Evolutionary conservation across 2,888 invertebrate species (phyloP), one percentile per base, ranked within the genome.

Genomic region (Unio pictorum): DNA sequence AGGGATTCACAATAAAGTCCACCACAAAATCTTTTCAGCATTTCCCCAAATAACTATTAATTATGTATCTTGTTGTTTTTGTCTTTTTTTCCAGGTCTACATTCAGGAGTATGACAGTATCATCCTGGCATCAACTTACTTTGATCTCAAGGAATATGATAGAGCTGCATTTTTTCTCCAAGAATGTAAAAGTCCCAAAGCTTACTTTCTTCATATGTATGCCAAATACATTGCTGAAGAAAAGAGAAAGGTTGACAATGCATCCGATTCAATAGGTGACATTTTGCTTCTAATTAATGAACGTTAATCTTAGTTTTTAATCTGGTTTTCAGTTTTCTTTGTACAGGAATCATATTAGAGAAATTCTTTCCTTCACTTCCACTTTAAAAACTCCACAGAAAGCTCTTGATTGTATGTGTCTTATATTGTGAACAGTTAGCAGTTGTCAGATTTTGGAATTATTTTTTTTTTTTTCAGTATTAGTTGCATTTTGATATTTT

Each of bases 111-210:
- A 92, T 75, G 95, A 95, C 85, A 91, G 92, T 34, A 97, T 95
- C 88, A 92, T 93, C 59, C 89, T 97, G 78, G 95, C 96, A 0
- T 96, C 95, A 89, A 94, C 94, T 75, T 97, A 95, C 89, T 97
- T 96, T 87, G 96, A 97, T 90, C 92, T 95, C 61, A 94, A 95
- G 82, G 98, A 98, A 89, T 98, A 96, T 89, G 96, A 96, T 84
- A 92, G 92, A 67, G 90, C 91, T 57, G 90, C 89, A 17, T 81
- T 84, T 72, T 86, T 87, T 67, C 72, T 88, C 23, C 76, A 83
- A 63, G 81, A 84, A 18, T 86, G 87, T 75, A 79, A 68, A 17
- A 83, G 81, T 65, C 91, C 93, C 0, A 94, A 95, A 87, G 93
- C 94, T 61, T 92, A 94, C 75, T 98, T 98, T 90, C 91, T 98